phyloP scores from a whole-genome alignment of 2,797 vertebrate genomes.

The Myoxocephalus aenaeus region DNA sequence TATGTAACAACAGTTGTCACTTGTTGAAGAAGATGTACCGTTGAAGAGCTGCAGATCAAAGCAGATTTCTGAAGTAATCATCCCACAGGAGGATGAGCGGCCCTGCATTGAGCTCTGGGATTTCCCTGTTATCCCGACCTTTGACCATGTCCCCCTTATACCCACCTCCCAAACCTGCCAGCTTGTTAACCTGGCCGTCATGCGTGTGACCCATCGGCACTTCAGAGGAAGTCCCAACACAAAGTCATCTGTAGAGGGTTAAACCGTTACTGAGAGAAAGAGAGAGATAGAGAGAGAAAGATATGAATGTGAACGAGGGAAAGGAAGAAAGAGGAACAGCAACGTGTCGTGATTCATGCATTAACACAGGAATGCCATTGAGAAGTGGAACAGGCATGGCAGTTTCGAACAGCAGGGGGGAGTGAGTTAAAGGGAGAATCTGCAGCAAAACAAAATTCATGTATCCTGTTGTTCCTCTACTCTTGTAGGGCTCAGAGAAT shows the following conservation, averaged over 20 bases:
- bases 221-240: conserved; percentile 76
- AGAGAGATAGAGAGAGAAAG: not conserved
- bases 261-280: conserved; percentile 68
- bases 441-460: conserved; percentile 44
- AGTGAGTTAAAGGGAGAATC: conserved; percentile 43
- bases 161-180: conserved; percentile 64
- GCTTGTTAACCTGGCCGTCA: conserved; percentile 79
- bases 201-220: conserved; percentile 78
- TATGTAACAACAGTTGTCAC: conserved; percentile 14
- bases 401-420: conserved; percentile 49
- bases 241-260: conserved; percentile 78
- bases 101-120: conserved; percentile 59
- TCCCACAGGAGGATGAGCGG: conserved; percentile 37
- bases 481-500: not conserved
- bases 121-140: conserved; percentile 77
- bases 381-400: conserved; percentile 53
- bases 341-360: conserved; percentile 71
- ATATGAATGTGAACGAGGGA: conserved; percentile 40
- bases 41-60: conserved; percentile 33
- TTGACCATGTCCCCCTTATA: conserved; percentile 61
- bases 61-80: conserved; percentile 27
- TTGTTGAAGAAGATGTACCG: conserved; percentile 9
- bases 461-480: conserved; percentile 29
- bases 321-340: conserved; percentile 49
- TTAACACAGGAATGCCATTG: conserved; percentile 71